Percentiles rank a stretch among this genome's conserved stretches.
Conservation (phyloP, 2,888 invertebrate genomes). For the Morpho deidamia region DNA sequence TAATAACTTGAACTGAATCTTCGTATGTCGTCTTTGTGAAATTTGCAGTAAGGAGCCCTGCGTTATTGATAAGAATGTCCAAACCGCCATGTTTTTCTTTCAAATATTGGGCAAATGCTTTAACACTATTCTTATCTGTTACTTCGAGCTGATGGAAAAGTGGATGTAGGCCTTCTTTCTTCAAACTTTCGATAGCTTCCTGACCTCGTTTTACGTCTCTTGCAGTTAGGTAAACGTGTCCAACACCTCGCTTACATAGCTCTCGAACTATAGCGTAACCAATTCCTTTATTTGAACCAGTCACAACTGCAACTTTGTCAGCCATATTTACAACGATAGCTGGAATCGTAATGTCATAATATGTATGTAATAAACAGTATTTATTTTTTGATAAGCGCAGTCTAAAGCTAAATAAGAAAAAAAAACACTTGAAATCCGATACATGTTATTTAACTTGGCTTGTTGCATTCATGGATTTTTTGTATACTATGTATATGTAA, state of each 20-base stretch:
- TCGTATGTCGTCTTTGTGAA: slow-evolving; percentile 24
- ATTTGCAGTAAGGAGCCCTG: slow-evolving; percentile 23
- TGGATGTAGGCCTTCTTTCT: slow-evolving; percentile 61
- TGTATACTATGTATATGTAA: no score
- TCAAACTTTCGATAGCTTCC: slow-evolving; percentile 71
- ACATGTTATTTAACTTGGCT: no score
- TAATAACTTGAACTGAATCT: slow-evolving; percentile 28
- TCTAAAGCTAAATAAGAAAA: not conserved
- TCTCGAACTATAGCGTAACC: slow-evolving; percentile 80
- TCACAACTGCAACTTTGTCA: slow-evolving; percentile 57
- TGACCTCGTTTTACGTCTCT: slow-evolving; percentile 71
- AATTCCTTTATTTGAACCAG: slow-evolving; percentile 82
- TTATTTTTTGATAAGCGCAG: not conserved
- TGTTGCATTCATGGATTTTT: no score
- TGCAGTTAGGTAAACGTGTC: slow-evolving; percentile 81
- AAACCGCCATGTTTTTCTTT: slow-evolving; percentile 32
- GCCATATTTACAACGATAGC: slow-evolving; percentile 1
- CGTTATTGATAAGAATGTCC: slow-evolving; percentile 36
- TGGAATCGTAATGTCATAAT: not conserved
- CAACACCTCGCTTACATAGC: slow-evolving; percentile 77
- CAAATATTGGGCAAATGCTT: slow-evolving; percentile 27
- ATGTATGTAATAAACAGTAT: not conserved
- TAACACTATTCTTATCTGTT: slow-evolving; percentile 27
- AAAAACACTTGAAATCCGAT: no score
- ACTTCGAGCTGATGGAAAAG: slow-evolving; percentile 31